A percentile compares a stretch with the other conserved stretches of the same genome.
Evolutionary conservation across 1,140 invertebrate species (phyloP).

Genomic region (Drosophila pseudoananassae): DNA sequence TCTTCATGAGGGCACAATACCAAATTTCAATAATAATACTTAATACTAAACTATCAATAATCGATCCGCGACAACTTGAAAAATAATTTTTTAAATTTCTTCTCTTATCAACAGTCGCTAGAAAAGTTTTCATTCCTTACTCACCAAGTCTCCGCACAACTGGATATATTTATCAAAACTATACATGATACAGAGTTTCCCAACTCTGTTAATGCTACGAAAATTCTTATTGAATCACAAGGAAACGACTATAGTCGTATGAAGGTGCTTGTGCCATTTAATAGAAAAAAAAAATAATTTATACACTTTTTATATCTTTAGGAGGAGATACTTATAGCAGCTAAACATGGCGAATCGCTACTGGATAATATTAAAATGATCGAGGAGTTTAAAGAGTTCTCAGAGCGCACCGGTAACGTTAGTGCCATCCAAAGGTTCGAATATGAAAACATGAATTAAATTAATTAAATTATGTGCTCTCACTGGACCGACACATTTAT

Average conservation of each 20-base stretch:
- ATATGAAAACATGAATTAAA: background rate
- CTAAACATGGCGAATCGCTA: slow-evolving; percentile 93
- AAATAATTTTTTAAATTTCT: slow-evolving; percentile 6
- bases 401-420: slow-evolving; percentile 92
- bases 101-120: slow-evolving; percentile 88
- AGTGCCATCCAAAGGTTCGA: slow-evolving; percentile 94
- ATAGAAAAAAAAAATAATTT: background rate
- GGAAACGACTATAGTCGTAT: slow-evolving; percentile 88
- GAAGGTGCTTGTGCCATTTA: slow-evolving; percentile 82
- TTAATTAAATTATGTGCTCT: background rate
- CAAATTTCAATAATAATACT: no score
- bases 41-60: no score
- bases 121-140: slow-evolving; percentile 97
- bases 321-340: slow-evolving; percentile 92
- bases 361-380: slow-evolving; percentile 88
- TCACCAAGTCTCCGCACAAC: slow-evolving; percentile 92
- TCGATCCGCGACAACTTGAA: no score
- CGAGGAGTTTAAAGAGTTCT: slow-evolving; percentile 86
- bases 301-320: slow-evolving; percentile 47
- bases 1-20: no score
- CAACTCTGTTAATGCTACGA: slow-evolving; percentile 91
- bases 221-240: slow-evolving; percentile 88
- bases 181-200: slow-evolving; percentile 93
- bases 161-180: slow-evolving; percentile 93
- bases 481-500: background rate